phyloP scores from a whole-genome alignment of 2,888 invertebrate genomes.

The Pelosia muscerda region DNA sequence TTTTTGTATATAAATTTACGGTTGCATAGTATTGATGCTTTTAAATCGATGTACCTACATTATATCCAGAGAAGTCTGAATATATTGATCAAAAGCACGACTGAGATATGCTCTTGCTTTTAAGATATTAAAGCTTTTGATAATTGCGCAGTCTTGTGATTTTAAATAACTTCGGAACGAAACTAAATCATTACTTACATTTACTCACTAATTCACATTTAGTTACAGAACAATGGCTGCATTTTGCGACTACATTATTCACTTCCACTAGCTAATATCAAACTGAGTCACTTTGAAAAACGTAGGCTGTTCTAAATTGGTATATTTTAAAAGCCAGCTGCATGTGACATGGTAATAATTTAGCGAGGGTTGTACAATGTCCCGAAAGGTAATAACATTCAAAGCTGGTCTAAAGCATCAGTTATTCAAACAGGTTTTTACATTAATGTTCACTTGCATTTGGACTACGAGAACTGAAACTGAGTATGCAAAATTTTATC shows the following conservation, averaged over 20 bases:
- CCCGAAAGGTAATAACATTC: conserved; percentile 37
- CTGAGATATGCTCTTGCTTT: no score
- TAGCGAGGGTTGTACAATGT: conserved; percentile 31
- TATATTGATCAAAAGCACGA: no score
- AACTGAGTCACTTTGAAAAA: conserved; percentile 14
- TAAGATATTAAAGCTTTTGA: no score
- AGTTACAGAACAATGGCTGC: neutral
- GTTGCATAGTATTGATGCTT: no score
- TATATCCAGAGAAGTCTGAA: no score
- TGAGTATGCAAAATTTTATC: no score
- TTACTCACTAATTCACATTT: neutral
- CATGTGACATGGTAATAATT: conserved; percentile 48
- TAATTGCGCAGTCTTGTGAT: no score
- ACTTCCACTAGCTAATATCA: conserved; percentile 12
- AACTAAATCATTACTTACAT: neutral
- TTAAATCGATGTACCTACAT: no score
- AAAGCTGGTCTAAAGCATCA: conserved; percentile 29
- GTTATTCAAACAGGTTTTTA: conserved; percentile 37
- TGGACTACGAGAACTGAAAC: no score
- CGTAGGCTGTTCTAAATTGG: conserved; percentile 30
- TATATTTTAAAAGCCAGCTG: conserved; percentile 43
- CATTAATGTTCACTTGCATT: conserved; percentile 17
- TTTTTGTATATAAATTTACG: no score
- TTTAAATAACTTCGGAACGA: no score
- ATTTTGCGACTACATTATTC: conserved; percentile 4